Base-by-base conservation (phyloP, 2,797 vertebrate genomes). In the Trachurus trachurus region DNA sequence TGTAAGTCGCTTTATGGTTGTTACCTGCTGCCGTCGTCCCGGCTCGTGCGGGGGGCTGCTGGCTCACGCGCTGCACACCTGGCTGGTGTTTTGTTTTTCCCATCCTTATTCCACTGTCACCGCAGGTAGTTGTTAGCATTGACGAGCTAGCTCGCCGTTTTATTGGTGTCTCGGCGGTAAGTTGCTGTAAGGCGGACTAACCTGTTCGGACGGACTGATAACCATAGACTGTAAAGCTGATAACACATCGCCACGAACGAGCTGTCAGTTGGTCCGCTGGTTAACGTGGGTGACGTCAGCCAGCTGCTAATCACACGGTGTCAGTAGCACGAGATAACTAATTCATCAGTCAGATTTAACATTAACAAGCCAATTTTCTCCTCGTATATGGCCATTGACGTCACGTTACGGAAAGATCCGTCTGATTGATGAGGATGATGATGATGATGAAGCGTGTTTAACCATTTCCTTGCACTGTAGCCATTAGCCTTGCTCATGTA, bases 1-100 rank as follows among this genome's bases (percentile, higher is more conserved):
- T 47, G 93, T 94, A 63, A 91, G 91, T 89, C 17, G 2, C 1
- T 39, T 50, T 56, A 0, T 37, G 5, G 16, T 10, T 0, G 2
- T 19, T 13, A 2, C 5, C 67, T 3, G 40, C 7, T 57, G 31
- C 9, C 45, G 7, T 21, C 10, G 1, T 15, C 2, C 2, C 4
- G 9, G 15, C 6, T 7, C 11, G 2, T 0, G 26, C 26, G 26
- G 0, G 4, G 1, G 2, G 7, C 19, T 9, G 1, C 1, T n/a
- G 0, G 15, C 22, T 66, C 1, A 34, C 9, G 16, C 1, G 19
- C 6, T 1, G n/a, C 10, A 10, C 0, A 53, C 8, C 2, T 0
- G 21, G 6, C 6, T 3, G 17, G 3, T 9, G 1, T 9, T 12
- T 21, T 47, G 31, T 19, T 26, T 26, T 26, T 26, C 3, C 26